Evolutionary conservation across 1,140 invertebrate species (phyloP), one percentile per base, ranked within the genome.

Genomic region (Tetraneura akinire): DNA sequence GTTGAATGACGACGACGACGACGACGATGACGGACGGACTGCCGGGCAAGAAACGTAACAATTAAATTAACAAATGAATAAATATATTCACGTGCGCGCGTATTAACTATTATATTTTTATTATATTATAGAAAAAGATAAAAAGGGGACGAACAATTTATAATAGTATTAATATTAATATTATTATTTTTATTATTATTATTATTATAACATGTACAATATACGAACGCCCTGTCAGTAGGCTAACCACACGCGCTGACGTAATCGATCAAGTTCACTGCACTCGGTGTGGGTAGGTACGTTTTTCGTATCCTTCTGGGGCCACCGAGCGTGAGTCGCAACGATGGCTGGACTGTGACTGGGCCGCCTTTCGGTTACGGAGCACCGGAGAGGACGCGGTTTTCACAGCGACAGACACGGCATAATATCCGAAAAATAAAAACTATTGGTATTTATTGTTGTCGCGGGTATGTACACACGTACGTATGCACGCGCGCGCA

Each of bases 191-290:
- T 37, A 37, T 37, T n/a, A n/a, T n/a, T n/a, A n/a, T n/a, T n/a
- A n/a, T n/a, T n/a, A n/a, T n/a, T n/a, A n/a, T n/a, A n/a, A n/a
- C n/a, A n/a, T n/a, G n/a, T n/a, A n/a, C n/a, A 29, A 16, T 26
- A 62, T 29, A 62, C 57, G 57, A 71, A 49, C 68, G 68, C 68
- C 68, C 21, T 45, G 53, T 32, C 55, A 29, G 55, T 78, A 42
- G 55, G 53, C 53, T 62, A 45, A 45, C 68, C 45, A 51, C 74
- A 47, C 37, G 21, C 74, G 73, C 73, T 78, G 74, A 78, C 74
- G 55, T 62, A 78, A 78, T 78, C 74, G 74, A 78, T 78, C 51
- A 78, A 62, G 74, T 78, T 78, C 74, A 78, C 74, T 78, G 74
- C 74, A 78, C 74, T 78, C 74, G 55, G 74, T 78, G 51, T n/a